These are phyloP conservation scores for Sylvia borin DNA, from an alignment of 2,797 vertebrate genomes.

Conservation along the genomic window DNA sequence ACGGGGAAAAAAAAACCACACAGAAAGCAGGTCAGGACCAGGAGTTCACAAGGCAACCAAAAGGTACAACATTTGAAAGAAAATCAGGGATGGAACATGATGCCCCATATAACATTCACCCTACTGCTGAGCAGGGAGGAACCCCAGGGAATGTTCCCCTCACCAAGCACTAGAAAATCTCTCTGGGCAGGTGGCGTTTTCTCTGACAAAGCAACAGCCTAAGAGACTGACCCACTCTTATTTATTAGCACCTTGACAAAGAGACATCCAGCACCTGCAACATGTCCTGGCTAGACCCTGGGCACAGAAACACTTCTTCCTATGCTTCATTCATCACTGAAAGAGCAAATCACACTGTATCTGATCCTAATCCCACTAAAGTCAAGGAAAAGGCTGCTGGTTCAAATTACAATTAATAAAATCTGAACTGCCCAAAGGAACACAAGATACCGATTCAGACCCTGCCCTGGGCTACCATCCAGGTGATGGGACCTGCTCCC, in stretches of 20 bases:
- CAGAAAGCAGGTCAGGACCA: neutral
- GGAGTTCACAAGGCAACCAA: neutral
- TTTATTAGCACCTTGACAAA: neutral
- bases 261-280: neutral
- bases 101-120: neutral
- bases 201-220: neutral
- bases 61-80: neutral
- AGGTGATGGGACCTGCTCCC: neutral
- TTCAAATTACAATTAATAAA: neutral
- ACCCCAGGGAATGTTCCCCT: neutral
- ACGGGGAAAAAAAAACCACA: neutral
- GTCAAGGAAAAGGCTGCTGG: neutral
- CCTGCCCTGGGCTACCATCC: neutral
- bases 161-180: neutral
- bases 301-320: neutral
- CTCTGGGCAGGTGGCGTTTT: neutral
- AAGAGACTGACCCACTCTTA: neutral
- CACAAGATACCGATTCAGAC: neutral
- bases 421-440: neutral
- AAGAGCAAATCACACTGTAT: neutral
- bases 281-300: neutral
- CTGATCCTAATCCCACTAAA: neutral
- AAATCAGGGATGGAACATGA: neutral
- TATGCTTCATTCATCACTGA: neutral
- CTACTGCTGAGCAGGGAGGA: neutral